A percentile compares a stretch with the other conserved stretches of the same genome.
phyloP scores from a whole-genome alignment of 2,113 vertebrate species.

The Pyrgilauda ruficollis region DNA sequence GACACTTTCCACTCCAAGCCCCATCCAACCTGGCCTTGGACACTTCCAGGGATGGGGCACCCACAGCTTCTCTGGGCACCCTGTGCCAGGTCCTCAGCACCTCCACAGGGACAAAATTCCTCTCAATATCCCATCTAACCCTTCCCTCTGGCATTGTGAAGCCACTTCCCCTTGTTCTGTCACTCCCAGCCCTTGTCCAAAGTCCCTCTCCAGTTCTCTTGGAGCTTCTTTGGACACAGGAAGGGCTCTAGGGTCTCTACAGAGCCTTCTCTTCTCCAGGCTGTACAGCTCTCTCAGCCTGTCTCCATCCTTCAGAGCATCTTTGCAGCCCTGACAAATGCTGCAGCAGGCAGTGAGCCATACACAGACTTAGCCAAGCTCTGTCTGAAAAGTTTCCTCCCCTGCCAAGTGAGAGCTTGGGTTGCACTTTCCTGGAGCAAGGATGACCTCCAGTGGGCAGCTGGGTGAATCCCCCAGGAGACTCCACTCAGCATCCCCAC shows the following conservation, averaged over 20 bases:
- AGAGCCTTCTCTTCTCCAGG: not conserved
- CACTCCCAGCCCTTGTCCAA: not conserved
- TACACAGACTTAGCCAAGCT: not conserved
- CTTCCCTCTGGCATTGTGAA: not conserved
- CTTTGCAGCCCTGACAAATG: not conserved
- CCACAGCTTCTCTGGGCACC: not conserved
- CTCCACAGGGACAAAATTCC: not conserved
- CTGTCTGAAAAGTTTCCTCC: not conserved
- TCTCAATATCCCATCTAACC: not conserved
- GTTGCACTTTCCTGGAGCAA: not conserved
- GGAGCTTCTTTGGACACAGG: not conserved
- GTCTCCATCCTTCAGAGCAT: not conserved
- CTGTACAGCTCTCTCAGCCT: not conserved
- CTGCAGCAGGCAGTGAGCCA: not conserved
- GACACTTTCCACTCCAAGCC: not conserved
- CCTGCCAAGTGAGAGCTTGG: accelerated
- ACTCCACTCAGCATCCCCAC: not conserved
- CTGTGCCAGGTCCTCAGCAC: not conserved
- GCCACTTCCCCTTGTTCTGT: not conserved
- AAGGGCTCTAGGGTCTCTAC: not conserved
- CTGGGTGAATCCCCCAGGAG: not conserved
- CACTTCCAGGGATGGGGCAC: not conserved
- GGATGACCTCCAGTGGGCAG: constrained; percentile 53
- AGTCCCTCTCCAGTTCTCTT: not conserved
- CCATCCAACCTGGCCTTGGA: accelerated